phyloP scores from a whole-genome alignment of 2,113 vertebrate species.

The Scopus umbretta region DNA sequence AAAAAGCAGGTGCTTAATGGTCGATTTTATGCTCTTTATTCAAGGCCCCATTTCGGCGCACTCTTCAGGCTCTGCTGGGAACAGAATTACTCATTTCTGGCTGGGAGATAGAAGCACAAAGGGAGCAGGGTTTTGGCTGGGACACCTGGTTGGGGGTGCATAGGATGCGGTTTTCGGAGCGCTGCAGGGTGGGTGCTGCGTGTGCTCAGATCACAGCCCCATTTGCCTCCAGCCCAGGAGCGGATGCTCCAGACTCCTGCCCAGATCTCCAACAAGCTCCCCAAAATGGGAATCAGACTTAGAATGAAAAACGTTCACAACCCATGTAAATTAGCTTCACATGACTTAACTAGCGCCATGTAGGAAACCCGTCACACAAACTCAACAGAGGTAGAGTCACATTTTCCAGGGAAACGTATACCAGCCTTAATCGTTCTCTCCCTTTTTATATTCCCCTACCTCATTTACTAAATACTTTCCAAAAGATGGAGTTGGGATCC shows the following conservation, averaged over 20 bases:
- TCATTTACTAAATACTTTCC: not conserved
- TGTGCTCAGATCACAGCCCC: not conserved
- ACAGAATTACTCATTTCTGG: not conserved
- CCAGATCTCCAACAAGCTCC: not conserved
- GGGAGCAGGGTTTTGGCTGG: not conserved
- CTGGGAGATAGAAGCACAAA: not conserved
- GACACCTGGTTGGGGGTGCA: not conserved
- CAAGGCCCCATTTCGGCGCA: not conserved
- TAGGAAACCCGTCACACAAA: not conserved
- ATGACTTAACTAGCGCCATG: not conserved
- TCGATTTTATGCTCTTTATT: not conserved
- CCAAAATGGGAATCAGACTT: not conserved
- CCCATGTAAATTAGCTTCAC: not conserved
- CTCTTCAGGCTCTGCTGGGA: not conserved
- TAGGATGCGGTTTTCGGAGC: not conserved
- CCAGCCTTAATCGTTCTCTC: not conserved
- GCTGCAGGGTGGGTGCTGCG: not conserved
- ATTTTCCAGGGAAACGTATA: constrained; percentile 4
- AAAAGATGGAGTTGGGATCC: not conserved
- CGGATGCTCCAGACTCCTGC: not conserved
- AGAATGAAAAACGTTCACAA: not conserved
- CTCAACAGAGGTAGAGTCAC: not conserved
- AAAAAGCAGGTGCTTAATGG: not conserved
- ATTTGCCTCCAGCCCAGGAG: not conserved
- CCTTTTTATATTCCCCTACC: not conserved